Percentiles rank a stretch among this genome's conserved stretches.
These are phyloP conservation scores for Mactromeris polynyma DNA, from an alignment of 2,888 invertebrate species.

Conservation along the genomic window DNA sequence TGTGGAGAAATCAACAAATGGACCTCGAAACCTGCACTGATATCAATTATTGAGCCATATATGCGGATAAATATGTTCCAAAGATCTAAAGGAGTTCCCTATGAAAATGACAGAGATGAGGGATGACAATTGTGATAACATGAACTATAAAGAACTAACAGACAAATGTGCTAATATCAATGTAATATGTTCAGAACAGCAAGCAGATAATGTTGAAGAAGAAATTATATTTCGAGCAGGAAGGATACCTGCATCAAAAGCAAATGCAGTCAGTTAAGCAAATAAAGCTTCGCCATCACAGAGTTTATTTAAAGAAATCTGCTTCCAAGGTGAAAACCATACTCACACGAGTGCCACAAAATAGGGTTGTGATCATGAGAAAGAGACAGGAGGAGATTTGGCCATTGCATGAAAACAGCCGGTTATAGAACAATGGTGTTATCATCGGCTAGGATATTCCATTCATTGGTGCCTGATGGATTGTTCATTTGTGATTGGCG, in stretches of 20 bases:
- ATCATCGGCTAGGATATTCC: background rate
- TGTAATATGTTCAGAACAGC: conserved; percentile 1
- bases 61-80: background rate
- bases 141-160: conserved; percentile 11
- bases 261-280: conserved; percentile 16
- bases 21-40: background rate
- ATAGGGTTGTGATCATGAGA: conserved; percentile 15
- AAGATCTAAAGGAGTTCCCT: conserved; percentile 17
- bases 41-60: background rate
- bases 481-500: conserved; percentile 34
- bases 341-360: background rate
- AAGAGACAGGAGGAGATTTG: background rate
- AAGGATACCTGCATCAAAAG: conserved; percentile 22
- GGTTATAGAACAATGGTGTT: background rate
- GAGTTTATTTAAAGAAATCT: background rate
- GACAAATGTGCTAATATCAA: conserved; percentile 6
- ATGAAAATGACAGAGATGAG: background rate
- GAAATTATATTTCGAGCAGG: background rate
- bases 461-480: conserved; percentile 40
- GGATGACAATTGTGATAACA: conserved; percentile 6
- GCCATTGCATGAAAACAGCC: background rate
- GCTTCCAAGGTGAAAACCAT: background rate
- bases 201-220: conserved; percentile 2
- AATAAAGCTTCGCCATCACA: background rate
- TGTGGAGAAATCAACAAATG: background rate